These are phyloP conservation scores for Rhagologus leucostigma DNA, from an alignment of 2,113 vertebrate species.

Conservation along the genomic window DNA sequence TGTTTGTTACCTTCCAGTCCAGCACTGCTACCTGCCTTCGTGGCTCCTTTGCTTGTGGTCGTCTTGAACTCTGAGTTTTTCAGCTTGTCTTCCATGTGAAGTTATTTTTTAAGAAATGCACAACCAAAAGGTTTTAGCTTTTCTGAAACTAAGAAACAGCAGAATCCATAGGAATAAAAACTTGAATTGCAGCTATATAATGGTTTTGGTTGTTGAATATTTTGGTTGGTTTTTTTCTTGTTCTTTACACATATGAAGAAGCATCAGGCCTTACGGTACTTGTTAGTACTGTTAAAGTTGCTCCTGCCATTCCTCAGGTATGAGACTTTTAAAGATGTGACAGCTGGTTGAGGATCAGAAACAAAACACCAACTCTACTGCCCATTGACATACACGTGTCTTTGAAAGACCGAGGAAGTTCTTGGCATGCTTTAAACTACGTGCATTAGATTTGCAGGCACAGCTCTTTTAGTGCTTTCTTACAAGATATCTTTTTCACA, in stretches of 20 bases:
- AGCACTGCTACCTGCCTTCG: accelerated
- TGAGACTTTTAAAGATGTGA: background rate
- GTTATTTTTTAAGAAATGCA: background rate
- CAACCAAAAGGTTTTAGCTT: background rate
- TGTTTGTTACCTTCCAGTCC: background rate
- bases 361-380: background rate
- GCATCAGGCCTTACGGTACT: background rate
- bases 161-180: background rate
- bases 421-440: constrained; percentile 11
- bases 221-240: background rate
- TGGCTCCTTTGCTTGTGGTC: background rate
- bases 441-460: background rate
- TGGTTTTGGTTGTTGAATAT: background rate
- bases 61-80: background rate
- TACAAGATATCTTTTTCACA: constrained; percentile 42
- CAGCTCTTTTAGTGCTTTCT: constrained; percentile 5
- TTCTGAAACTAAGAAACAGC: background rate
- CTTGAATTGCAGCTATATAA: background rate
- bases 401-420: background rate
- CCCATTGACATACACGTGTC: background rate
- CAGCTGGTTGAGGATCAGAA: background rate
- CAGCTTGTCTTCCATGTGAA: background rate
- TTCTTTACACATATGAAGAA: background rate
- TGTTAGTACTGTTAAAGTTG: background rate
- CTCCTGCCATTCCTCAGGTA: background rate